These are phyloP conservation scores for Cassiopea xamachana DNA, from an alignment of 30 jellyfish, hydroid and myxozoan genomes.

Conservation along the genomic window DNA sequence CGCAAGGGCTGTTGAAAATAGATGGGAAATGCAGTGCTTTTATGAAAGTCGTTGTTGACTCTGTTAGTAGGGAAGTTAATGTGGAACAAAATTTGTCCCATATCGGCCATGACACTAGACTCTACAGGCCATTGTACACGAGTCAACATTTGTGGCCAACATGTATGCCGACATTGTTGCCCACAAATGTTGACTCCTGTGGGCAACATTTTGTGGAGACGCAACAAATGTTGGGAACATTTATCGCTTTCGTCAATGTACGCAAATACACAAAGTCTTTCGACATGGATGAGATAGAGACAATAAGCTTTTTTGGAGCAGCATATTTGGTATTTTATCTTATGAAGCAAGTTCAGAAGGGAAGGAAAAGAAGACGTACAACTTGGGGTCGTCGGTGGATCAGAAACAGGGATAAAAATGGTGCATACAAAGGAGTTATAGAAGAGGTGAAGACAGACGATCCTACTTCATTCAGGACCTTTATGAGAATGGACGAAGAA, in stretches of 20 bases:
- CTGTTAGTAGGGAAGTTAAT: too few relatives aligned
- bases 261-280: neutral
- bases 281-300: slow-evolving; percentile 13
- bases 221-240: neutral
- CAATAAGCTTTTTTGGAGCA: slow-evolving; percentile 1
- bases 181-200: neutral
- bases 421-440: slow-evolving; percentile 4
- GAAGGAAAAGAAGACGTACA: neutral
- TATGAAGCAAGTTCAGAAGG: neutral
- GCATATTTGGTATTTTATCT: neutral
- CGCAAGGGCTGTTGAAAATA: too few relatives aligned
- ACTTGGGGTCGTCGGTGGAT: slow-evolving; percentile 17
- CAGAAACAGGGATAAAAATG: neutral
- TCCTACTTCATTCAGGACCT: slow-evolving; percentile 7
- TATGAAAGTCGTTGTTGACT: too few relatives aligned
- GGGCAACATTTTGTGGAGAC: neutral
- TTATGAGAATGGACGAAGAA: slow-evolving; percentile 25
- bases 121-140: slow-evolving; percentile 5
- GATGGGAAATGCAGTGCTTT: too few relatives aligned
- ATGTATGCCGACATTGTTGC: slow-evolving; percentile 1
- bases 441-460: slow-evolving; percentile 13
- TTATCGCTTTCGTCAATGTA: neutral
- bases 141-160: slow-evolving; percentile 4
- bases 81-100: too few relatives aligned
- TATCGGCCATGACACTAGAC: too few relatives aligned